Conservation (phyloP, 1,140 invertebrate species). For the Arion vulgaris region DNA sequence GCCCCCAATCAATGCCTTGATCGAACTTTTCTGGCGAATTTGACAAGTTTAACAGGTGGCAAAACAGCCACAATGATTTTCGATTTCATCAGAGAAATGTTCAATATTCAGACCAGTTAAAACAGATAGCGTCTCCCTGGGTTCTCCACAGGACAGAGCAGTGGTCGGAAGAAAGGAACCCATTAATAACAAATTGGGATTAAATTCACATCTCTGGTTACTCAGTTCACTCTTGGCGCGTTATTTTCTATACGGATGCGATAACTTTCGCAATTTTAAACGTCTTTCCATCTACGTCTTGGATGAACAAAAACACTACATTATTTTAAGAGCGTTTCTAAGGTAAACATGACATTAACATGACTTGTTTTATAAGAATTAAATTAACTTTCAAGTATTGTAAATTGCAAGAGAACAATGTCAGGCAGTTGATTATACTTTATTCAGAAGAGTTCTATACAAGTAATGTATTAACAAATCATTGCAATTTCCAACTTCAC, state of each 20-base stretch:
- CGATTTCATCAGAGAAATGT: conserved; percentile 51
- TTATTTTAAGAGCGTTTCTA: background rate
- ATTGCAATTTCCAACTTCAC: too few relatives aligned
- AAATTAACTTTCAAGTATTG: too few relatives aligned
- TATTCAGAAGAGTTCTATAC: too few relatives aligned
- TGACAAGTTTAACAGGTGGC: conserved; percentile 50
- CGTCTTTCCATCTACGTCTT: too few relatives aligned
- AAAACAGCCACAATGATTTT: conserved; percentile 53
- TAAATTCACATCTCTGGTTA: conserved; percentile 39
- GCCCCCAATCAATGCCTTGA: conserved; percentile 28
- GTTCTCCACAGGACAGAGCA: conserved; percentile 21
- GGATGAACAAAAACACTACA: background rate
- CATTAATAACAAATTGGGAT: conserved; percentile 24
- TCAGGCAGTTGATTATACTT: too few relatives aligned
- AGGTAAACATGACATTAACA: background rate
- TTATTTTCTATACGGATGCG: background rate
- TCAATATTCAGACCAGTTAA: conserved; percentile 44
- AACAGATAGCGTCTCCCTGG: conserved; percentile 38
- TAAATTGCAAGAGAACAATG: too few relatives aligned
- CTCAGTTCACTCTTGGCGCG: background rate
- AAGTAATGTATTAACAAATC: too few relatives aligned
- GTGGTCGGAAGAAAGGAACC: conserved; percentile 16
- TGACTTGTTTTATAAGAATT: too few relatives aligned
- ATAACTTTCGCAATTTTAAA: background rate
- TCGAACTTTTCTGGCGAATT: conserved; percentile 46